Evolutionary conservation across 2,113 vertebrate genomes (phyloP).

Genomic region (Cephalophus harveyi): DNA sequence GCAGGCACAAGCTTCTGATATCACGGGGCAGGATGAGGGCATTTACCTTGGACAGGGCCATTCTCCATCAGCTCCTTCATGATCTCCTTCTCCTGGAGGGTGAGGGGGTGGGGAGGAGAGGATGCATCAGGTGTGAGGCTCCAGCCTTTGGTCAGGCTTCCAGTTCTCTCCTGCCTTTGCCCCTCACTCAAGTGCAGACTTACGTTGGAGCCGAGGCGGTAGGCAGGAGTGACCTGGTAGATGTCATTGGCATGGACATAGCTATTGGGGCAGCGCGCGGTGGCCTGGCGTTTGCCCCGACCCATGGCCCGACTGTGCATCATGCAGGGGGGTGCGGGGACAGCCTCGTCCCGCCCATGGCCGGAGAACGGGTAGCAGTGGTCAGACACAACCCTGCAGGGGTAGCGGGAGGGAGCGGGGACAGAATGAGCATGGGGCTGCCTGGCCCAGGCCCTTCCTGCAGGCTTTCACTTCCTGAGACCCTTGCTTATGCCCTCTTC

Average conservation of each 20-base stretch:
- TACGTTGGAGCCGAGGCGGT: constrained; percentile 93
- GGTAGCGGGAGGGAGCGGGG: not conserved
- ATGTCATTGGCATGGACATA: constrained; percentile 88
- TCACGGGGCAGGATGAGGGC: not conserved
- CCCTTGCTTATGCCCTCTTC: not conserved
- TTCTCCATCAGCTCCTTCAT: constrained; percentile 98
- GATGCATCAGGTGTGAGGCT: not conserved
- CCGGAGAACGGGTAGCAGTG: constrained; percentile 91
- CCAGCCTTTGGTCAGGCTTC: not conserved
- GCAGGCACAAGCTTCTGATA: not conserved
- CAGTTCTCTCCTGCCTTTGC: not conserved
- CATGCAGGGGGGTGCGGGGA: constrained; percentile 85
- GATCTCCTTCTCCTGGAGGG: constrained; percentile 92
- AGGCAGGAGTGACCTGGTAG: constrained; percentile 96
- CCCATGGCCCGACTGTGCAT: constrained; percentile 93
- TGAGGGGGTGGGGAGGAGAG: not conserved
- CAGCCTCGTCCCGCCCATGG: constrained; percentile 72
- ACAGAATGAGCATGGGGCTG: accelerated
- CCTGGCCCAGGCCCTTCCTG: not conserved
- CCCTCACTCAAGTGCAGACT: constrained; percentile 56
- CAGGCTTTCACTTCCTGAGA: not conserved
- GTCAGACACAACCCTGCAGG: constrained; percentile 91
- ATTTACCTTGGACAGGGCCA: constrained; percentile 94
- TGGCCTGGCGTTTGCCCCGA: constrained; percentile 95
- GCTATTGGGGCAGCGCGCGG: constrained; percentile 89